Conservation (phyloP, 2,113 vertebrate species). For the Azemiops feae region DNA sequence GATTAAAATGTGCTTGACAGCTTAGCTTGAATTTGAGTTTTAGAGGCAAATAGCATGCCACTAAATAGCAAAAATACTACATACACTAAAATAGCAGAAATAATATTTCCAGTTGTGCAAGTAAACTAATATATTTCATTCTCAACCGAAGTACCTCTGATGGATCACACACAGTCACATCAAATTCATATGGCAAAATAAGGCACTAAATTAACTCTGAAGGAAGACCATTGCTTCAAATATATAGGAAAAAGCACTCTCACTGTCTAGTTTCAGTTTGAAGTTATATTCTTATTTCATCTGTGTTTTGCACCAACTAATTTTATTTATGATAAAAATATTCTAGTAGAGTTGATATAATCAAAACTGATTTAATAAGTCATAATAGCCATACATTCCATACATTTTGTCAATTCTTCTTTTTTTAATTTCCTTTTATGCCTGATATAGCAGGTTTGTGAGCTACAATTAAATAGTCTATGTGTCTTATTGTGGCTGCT, state of each 20-base stretch:
- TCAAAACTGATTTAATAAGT: neutral
- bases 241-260: neutral
- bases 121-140: neutral
- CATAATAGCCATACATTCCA: neutral
- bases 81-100: neutral
- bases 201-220: neutral
- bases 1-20: neutral
- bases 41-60: neutral
- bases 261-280: neutral
- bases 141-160: neutral
- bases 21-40: neutral
- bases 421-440: neutral
- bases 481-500: neutral
- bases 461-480: neutral
- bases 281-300: neutral
- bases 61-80: neutral
- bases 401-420: neutral
- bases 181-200: neutral
- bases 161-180: neutral
- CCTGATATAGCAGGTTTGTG: neutral
- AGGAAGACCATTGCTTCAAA: neutral
- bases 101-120: neutral
- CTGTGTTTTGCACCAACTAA: neutral
- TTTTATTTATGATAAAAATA: neutral
- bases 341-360: neutral